Evolutionary conservation across 2,888 invertebrate genomes (phyloP).

Genomic region (Anagyrus pseudococci): DNA sequence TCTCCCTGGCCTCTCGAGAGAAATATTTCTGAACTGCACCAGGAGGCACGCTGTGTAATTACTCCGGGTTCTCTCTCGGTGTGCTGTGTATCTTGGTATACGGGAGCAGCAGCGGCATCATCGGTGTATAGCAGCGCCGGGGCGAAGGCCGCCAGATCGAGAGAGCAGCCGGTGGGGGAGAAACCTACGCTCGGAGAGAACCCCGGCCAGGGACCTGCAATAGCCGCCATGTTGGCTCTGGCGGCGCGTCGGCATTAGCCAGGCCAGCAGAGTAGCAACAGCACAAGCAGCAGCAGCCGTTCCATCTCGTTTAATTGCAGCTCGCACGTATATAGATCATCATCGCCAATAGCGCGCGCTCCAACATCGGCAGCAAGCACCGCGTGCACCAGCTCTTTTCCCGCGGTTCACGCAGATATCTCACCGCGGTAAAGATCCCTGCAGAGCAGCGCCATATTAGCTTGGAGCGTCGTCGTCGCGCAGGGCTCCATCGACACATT

Average conservation of each 20-base stretch:
- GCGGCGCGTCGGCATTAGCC: not conserved
- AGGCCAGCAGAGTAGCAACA: not conserved
- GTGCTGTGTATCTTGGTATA: no score
- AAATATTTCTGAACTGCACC: no score
- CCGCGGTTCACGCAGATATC: not conserved
- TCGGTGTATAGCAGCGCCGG: no score
- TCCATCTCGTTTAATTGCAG: not conserved
- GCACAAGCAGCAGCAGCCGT: not conserved
- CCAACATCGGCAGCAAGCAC: conserved; percentile 1
- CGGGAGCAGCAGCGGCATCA: no score
- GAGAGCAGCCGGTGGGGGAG: conserved; percentile 30
- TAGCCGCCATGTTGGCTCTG: conserved; percentile 24
- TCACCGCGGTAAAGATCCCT: not conserved
- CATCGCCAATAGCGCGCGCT: not conserved
- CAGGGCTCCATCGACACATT: not conserved
- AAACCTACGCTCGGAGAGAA: conserved; percentile 12
- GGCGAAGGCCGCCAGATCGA: no score
- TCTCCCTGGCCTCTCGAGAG: no score
- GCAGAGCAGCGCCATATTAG: not conserved
- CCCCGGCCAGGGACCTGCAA: not conserved
- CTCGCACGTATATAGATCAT: no score
- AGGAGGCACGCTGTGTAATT: no score
- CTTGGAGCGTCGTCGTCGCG: not conserved
- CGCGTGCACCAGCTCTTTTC: not conserved
- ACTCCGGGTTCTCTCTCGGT: no score